These are phyloP conservation scores for Tyto alba DNA, from an alignment of 2,113 vertebrate species.

Conservation along the genomic window DNA sequence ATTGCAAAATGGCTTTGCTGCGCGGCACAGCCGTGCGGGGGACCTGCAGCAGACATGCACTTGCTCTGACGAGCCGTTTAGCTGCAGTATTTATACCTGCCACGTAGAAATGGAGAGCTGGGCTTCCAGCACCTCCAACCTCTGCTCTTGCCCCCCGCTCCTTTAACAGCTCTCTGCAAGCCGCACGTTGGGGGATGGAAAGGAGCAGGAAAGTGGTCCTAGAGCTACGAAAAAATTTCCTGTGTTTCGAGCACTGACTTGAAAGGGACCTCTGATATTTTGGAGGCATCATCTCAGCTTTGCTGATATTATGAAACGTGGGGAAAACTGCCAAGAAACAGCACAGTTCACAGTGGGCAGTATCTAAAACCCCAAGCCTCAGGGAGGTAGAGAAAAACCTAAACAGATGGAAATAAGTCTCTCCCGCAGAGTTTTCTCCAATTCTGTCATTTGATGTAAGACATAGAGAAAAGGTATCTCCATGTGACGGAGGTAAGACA, in stretches of 20 bases:
- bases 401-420: neutral
- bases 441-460: neutral
- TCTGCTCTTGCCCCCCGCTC: neutral
- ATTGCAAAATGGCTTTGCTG: neutral
- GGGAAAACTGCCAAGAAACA: neutral
- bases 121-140: neutral
- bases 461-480: neutral
- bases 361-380: neutral
- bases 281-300: neutral
- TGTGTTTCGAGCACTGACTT: neutral
- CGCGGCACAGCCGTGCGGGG: rapidly evolving
- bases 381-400: neutral
- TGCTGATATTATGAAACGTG: neutral
- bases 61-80: neutral
- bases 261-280: neutral
- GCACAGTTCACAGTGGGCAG: neutral
- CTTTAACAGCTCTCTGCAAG: neutral
- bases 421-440: neutral
- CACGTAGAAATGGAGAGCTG: neutral
- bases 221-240: neutral
- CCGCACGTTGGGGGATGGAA: rapidly evolving
- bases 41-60: neutral
- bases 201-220: neutral
- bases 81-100: neutral
- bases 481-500: neutral